Base-by-base conservation (phyloP, 2,113 vertebrate species). In the Microtus richardsoni region DNA sequence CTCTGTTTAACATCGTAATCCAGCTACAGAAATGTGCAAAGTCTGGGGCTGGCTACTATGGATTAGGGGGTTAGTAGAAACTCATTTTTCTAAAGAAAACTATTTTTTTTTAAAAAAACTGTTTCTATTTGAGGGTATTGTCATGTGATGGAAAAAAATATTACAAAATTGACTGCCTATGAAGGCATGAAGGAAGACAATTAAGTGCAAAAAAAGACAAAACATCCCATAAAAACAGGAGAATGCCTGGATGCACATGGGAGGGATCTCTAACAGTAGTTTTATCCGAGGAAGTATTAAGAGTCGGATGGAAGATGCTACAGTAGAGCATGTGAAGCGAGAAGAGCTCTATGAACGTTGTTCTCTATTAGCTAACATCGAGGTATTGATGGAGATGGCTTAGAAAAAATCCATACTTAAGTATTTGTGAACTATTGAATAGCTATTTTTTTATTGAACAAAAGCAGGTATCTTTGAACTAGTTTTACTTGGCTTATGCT, bases 401-500 rank as follows among this genome's bases (percentile, higher is more conserved):
- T 28, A 85, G 66, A 79, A 95, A 95, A 96, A 91, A 88, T 74
- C 11, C 26, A 36, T 68, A 9, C 10, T 78, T 68, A 93, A 84
- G n/a, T 39, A 73, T 28, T 21, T 91, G 12, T 60, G 70, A 95
- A 58, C 71, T 86, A 94, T 88, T 88, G 64, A 96, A 64, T 60
- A 87, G 30, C 16, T 94, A 86, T 28, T 54, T 92, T 39, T 90
- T 85, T 70, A 64, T 44, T 36, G 28, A 26, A 74, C 91, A 97
- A 93, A 83, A 74, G 49, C 4, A 85, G 36, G 36, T 2, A 44
- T 21, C 80, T 96, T 97, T 92, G 91, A 95, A 96, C 85, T 96
- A 93, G 86, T 96, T 96, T 97, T 92, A 89, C 80, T 94, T 96
- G 91, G 64, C 86, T 95, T 94, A 95, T 96, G 93, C 95, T 94